Percentiles rank a stretch among this genome's conserved stretches.
These are phyloP conservation scores for Selene dorsalis DNA, from an alignment of 2,797 vertebrate species.

Conservation along the genomic window DNA sequence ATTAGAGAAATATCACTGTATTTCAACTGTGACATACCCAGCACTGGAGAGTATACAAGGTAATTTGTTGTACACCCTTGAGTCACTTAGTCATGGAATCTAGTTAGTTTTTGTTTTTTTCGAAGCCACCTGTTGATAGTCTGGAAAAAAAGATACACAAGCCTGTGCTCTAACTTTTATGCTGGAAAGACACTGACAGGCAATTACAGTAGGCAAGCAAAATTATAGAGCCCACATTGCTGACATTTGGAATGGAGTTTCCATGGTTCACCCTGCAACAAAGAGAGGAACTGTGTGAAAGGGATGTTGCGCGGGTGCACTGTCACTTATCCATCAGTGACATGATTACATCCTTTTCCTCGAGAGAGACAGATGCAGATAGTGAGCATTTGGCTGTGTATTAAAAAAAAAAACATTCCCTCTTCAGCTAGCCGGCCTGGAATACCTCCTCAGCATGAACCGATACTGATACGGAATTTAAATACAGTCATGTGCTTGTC, in stretches of 20 bases:
- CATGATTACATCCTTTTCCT: constrained; percentile 70
- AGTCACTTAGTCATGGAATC: constrained; percentile 26
- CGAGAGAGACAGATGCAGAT: constrained; percentile 56
- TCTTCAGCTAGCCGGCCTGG: constrained; percentile 49
- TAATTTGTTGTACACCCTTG: neutral
- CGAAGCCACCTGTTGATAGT: constrained; percentile 7
- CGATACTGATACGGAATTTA: constrained; percentile 58
- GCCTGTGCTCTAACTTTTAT: constrained; percentile 56
- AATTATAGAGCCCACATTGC: constrained; percentile 70
- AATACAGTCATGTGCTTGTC: constrained; percentile 57
- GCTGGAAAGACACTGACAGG: constrained; percentile 62
- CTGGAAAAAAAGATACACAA: constrained; percentile 41
- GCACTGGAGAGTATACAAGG: neutral
- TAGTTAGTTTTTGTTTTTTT: neutral
- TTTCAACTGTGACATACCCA: neutral
- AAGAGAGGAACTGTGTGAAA: constrained; percentile 53
- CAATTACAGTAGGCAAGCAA: constrained; percentile 62
- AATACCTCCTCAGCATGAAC: constrained; percentile 45
- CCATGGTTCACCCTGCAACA: constrained; percentile 46
- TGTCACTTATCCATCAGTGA: constrained; percentile 77
- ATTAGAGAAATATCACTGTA: neutral
- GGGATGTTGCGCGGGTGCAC: constrained; percentile 64
- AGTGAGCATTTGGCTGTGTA: constrained; percentile 51
- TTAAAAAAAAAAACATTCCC: constrained; percentile 16
- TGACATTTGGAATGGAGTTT: constrained; percentile 44